Conservation (phyloP, 1,140 invertebrate genomes). For the Patella vulgata region DNA sequence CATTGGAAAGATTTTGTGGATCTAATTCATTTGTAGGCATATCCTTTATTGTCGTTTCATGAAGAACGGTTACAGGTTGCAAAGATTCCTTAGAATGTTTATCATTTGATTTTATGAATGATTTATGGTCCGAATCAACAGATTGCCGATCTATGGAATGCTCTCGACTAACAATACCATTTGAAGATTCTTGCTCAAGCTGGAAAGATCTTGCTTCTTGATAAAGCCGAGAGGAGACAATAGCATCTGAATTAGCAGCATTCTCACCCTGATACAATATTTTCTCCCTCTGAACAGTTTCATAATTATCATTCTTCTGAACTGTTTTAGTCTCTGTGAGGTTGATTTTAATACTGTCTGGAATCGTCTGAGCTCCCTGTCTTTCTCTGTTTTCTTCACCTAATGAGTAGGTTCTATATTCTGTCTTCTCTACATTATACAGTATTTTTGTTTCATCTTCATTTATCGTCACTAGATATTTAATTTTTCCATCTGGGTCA, state of each 20-base stretch:
- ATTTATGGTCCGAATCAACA: conserved; percentile 23
- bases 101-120: conserved; percentile 14
- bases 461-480: conserved; percentile 52
- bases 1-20: too few species aligned
- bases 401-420: conserved; percentile 48
- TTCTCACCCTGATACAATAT: conserved; percentile 20
- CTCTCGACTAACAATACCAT: conserved; percentile 25
- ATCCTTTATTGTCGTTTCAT: too few species aligned
- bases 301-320: conserved; percentile 34
- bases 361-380: conserved; percentile 24
- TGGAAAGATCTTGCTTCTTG: conserved; percentile 16
- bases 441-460: conserved; percentile 49
- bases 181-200: conserved; percentile 18
- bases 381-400: conserved; percentile 12
- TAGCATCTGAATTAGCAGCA: conserved; percentile 15
- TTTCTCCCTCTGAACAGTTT: conserved; percentile 27
- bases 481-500: conserved; percentile 21
- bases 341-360: conserved; percentile 50
- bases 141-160: conserved; percentile 27
- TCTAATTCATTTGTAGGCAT: too few species aligned
- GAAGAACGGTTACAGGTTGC: too few species aligned
- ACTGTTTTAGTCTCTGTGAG: conserved; percentile 39
- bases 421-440: conserved; percentile 55
- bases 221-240: conserved; percentile 12
- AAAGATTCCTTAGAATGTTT: too few species aligned